Evolutionary conservation across 2,113 vertebrate species (phyloP).

Genomic region (Sander lucioperca): DNA sequence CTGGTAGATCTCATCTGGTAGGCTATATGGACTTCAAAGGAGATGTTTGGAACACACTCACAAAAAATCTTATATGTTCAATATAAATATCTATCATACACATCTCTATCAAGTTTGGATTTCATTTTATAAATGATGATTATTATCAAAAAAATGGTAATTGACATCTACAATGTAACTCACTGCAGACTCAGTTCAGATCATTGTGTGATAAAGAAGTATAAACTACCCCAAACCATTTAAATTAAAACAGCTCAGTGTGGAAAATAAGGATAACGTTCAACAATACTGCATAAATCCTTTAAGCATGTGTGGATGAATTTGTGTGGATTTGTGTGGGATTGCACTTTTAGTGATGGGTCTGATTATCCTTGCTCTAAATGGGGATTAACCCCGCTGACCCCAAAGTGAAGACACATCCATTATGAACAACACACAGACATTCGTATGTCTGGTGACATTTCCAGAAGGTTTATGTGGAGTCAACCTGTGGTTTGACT

Average conservation of each 20-base stretch:
- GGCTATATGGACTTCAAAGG: background rate
- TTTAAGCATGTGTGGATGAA: background rate
- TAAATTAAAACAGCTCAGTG: background rate
- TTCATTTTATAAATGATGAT: background rate
- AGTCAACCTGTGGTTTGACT: conserved; percentile 42
- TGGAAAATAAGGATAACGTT: background rate
- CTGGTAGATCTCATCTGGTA: background rate
- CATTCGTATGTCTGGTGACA: conserved; percentile 13
- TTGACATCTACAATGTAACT: background rate
- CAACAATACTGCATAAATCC: conserved; percentile 5
- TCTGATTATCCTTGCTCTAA: conserved; percentile 56
- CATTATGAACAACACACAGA: conserved; percentile 45
- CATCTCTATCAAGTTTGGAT: background rate
- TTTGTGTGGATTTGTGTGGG: conserved; percentile 11
- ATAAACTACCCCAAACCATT: background rate
- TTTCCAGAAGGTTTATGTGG: conserved; percentile 36
- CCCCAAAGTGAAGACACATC: conserved; percentile 62
- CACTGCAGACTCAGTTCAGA: background rate
- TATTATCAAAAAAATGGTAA: background rate
- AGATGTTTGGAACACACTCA: background rate
- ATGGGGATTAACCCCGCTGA: conserved; percentile 56
- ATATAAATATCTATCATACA: background rate
- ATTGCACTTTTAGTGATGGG: conserved; percentile 43
- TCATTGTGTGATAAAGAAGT: background rate
- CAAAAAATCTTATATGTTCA: background rate